phyloP scores from a whole-genome alignment of 2,888 invertebrate genomes.

The Acleris sparsana region DNA sequence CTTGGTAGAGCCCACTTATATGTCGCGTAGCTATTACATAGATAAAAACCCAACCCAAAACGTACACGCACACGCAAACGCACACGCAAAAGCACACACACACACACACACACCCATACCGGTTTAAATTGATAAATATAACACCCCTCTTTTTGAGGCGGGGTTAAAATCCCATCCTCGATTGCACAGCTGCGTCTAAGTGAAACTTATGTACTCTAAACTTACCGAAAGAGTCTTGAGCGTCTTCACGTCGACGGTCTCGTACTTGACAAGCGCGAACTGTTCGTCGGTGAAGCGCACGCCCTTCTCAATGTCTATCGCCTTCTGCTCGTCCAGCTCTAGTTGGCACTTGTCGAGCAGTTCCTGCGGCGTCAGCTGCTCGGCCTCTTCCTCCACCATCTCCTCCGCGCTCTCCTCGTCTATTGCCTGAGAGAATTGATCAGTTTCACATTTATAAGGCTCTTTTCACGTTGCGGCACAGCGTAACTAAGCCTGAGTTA shows the following conservation, averaged over 20 bases:
- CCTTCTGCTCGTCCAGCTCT: slow-evolving; percentile 66
- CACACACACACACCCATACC: too few relatives aligned
- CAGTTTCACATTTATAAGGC: too few relatives aligned
- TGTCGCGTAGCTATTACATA: too few relatives aligned
- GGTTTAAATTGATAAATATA: too few relatives aligned
- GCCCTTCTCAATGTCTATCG: slow-evolving; percentile 79
- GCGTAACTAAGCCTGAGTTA: too few relatives aligned
- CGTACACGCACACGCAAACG: too few relatives aligned
- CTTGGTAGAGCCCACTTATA: too few relatives aligned
- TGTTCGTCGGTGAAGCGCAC: slow-evolving; percentile 83
- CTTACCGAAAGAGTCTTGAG: slow-evolving; percentile 84
- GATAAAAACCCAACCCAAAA: too few relatives aligned
- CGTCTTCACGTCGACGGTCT: slow-evolving; percentile 83
- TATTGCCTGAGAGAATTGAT: slow-evolving; percentile 53
- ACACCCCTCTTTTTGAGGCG: too few relatives aligned
- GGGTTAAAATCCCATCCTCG: neutral
- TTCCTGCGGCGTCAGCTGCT: slow-evolving; percentile 71
- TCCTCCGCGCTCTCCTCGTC: slow-evolving; percentile 72
- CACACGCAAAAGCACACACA: too few relatives aligned
- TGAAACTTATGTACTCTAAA: slow-evolving; percentile 19
- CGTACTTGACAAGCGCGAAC: slow-evolving; percentile 84
- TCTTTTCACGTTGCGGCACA: too few relatives aligned
- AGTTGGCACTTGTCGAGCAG: slow-evolving; percentile 62
- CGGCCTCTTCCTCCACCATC: slow-evolving; percentile 60
- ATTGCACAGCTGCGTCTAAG: neutral